Evolutionary conservation across 2,113 vertebrate species (phyloP), one percentile per base, ranked within the genome.

Genomic region (Silurus glanis): DNA sequence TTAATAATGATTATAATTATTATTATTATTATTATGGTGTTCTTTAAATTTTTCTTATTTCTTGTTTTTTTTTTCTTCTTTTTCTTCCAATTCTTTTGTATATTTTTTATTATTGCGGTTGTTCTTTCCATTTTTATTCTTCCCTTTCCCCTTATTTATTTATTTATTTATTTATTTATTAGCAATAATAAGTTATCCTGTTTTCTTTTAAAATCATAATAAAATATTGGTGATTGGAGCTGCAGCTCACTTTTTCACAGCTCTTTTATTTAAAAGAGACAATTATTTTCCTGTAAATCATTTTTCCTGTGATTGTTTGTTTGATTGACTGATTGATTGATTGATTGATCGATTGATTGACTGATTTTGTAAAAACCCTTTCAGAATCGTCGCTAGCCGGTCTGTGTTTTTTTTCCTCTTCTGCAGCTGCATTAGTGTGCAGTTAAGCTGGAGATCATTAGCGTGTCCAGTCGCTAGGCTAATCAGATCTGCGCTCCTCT

Each of bases 401-500:
- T 69, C 82, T 9, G 16, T 5, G 17, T 7, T 84, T n/a, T 51
- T 69, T 64, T 53, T 51, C 47, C 66, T 21, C 66, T 62, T 17
- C 45, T 23, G 19, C 53, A 53, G 61, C 53, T 84, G 85, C 91
- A 91, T 93, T 90, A 91, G 91, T 88, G 89, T 86, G 82, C 88
- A 91, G 91, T 93, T 93, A 91, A 91, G 90, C 91, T 91, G 89
- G 90, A 91, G 92, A 92, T 92, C 88, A 83, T 90, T 90, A 90
- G 69, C 66, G 85, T 85, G 91, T 88, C 93, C 93, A 94, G 93
- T 93, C 92, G 87, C 92, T 67, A 92, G 90, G 92, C 91, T 98
- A 99, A 99, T 98, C 97, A 96, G 98, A 97, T 98, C 96, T 96
- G 95, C 96, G 93, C 95, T 96, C 96, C 96, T 96, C 96, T 96